phyloP scores from a whole-genome alignment of 2,113 vertebrate species.

The Sylvilagus bachmani region DNA sequence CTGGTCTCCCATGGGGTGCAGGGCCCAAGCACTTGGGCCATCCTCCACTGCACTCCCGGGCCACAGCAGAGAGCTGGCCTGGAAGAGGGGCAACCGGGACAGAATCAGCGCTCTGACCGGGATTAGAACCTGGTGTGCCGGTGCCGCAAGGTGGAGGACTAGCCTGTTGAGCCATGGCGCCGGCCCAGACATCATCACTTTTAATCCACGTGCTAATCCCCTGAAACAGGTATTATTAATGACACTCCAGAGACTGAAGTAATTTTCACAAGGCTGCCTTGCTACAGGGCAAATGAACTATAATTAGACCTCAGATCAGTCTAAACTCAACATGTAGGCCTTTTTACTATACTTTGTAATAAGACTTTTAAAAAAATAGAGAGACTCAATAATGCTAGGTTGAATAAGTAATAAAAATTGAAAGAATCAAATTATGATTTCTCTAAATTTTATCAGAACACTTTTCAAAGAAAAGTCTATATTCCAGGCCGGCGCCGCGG shows the following conservation, averaged over 20 bases:
- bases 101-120: too few relatives aligned
- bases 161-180: too few relatives aligned
- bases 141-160: too few relatives aligned
- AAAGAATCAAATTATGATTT: slow-evolving; percentile 39
- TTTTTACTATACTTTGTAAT: not conserved
- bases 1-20: too few relatives aligned
- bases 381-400: not conserved
- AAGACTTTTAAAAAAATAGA: not conserved
- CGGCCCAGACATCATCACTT: not conserved
- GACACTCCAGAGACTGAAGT: not conserved
- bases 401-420: slow-evolving; percentile 1
- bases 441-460: slow-evolving; percentile 15
- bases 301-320: not conserved
- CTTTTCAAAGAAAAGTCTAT: not conserved
- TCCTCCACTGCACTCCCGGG: too few relatives aligned
- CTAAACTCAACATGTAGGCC: not conserved
- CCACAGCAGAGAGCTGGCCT: too few relatives aligned
- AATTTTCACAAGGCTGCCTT: not conserved
- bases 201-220: not conserved
- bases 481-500: too few relatives aligned
- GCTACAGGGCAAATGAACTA: not conserved
- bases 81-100: too few relatives aligned
- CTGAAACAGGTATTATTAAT: not conserved
- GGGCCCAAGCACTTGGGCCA: too few relatives aligned
- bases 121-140: too few relatives aligned